Evolutionary conservation across 2,113 vertebrate genomes (phyloP).

Genomic region (Mionectes macconnelli): DNA sequence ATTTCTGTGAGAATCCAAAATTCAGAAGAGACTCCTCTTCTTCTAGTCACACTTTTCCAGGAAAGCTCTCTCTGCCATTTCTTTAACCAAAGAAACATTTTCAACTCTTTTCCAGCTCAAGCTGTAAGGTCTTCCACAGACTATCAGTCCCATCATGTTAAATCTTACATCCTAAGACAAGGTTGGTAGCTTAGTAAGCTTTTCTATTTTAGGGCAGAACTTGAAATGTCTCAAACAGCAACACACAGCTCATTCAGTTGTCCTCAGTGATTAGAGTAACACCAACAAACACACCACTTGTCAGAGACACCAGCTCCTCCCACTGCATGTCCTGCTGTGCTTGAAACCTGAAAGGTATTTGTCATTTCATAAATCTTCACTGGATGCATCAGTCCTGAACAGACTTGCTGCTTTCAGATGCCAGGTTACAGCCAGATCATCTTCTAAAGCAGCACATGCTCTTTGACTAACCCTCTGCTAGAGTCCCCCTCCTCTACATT

Average conservation of each 20-base stretch:
- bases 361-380: not conserved
- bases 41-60: not conserved
- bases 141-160: not conserved
- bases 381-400: not conserved
- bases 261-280: not conserved
- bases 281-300: not conserved
- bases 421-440: not conserved
- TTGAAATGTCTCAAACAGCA: not conserved
- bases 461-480: not conserved
- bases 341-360: not conserved
- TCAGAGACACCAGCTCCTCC: not conserved
- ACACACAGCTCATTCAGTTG: not conserved
- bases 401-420: not conserved
- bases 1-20: not conserved
- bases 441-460: not conserved
- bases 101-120: not conserved
- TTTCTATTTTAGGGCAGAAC: not conserved
- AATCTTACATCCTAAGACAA: not conserved
- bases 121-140: not conserved
- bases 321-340: accelerated
- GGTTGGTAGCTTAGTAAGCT: not conserved
- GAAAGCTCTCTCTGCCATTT: not conserved
- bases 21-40: not conserved
- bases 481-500: not conserved
- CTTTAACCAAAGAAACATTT: not conserved